Percentiles rank a stretch among this genome's conserved stretches.
Conservation (phyloP, 2,113 vertebrate species). For the Hyperopisus bebe region DNA sequence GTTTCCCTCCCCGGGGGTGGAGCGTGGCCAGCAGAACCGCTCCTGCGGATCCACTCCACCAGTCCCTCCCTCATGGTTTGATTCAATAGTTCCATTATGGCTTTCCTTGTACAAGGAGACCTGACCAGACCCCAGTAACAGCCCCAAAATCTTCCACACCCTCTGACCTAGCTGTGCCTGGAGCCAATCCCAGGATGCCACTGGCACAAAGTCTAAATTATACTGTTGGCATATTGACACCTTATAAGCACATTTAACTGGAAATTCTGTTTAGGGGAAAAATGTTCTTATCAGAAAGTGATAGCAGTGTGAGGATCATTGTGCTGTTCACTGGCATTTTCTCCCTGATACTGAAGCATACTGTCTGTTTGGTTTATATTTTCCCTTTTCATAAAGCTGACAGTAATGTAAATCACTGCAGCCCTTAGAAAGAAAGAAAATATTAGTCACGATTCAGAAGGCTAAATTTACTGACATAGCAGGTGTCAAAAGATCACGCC, state of each 20-base stretch:
- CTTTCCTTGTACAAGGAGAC: neutral
- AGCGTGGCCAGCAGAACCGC: rapidly evolving
- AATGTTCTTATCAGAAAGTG: neutral
- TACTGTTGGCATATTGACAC: no score
- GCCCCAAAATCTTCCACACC: no score
- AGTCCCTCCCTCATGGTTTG: neutral
- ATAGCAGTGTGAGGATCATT: neutral
- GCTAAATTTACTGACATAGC: neutral
- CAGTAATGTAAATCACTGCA: neutral
- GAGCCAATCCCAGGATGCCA: no score
- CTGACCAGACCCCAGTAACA: neutral
- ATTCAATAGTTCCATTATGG: neutral
- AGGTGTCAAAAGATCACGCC: neutral
- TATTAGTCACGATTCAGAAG: neutral
- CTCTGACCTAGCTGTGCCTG: no score
- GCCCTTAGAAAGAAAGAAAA: neutral
- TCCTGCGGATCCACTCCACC: neutral
- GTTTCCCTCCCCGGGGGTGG: neutral
- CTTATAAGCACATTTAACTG: no score
- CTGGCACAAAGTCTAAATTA: no score
- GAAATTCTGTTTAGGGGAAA: no score
- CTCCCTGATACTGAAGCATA: neutral
- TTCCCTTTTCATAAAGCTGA: neutral
- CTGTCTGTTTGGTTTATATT: neutral
- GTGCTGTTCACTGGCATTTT: neutral